Percentiles rank a stretch among this genome's conserved stretches.
Conservation (phyloP, 1,140 invertebrate genomes). For the Grapholita molesta region DNA sequence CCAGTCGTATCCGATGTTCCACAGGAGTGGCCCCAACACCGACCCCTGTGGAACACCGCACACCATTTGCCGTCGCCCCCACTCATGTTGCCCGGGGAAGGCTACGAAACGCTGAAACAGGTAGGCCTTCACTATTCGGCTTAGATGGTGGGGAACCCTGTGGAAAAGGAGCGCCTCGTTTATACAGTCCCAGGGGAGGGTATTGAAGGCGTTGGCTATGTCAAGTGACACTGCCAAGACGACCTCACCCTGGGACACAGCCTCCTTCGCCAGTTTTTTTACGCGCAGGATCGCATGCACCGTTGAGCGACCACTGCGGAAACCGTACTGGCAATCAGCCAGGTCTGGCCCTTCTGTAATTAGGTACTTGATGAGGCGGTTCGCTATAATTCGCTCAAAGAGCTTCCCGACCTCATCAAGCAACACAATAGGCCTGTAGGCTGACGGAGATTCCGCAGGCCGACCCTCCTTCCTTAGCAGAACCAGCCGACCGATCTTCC, state of each 20-base stretch:
- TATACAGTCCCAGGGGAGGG: conserved; percentile 7
- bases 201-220: conserved; percentile 26
- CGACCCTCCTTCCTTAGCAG: not conserved
- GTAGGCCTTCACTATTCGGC: not conserved
- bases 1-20: conserved; percentile 44
- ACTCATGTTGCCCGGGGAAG: conserved; percentile 36
- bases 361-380: not conserved
- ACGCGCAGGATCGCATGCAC: not conserved
- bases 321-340: too few species aligned
- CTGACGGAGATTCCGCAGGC: not conserved
- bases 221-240: conserved; percentile 20
- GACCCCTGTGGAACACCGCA: too few species aligned
- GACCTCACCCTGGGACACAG: too few species aligned
- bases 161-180: conserved; percentile 9
- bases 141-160: not conserved
- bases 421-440: conserved; percentile 1
- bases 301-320: not conserved
- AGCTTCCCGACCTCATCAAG: conserved; percentile 9
- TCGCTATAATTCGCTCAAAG: not conserved
- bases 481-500: not conserved
- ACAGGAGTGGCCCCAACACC: too few species aligned
- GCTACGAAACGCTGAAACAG: conserved; percentile 42
- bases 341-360: not conserved
- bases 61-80: not conserved
- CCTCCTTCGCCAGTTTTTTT: not conserved